Evolutionary conservation across 2,888 invertebrate genomes (phyloP).

Genomic region (Drosophila tanythrix): DNA sequence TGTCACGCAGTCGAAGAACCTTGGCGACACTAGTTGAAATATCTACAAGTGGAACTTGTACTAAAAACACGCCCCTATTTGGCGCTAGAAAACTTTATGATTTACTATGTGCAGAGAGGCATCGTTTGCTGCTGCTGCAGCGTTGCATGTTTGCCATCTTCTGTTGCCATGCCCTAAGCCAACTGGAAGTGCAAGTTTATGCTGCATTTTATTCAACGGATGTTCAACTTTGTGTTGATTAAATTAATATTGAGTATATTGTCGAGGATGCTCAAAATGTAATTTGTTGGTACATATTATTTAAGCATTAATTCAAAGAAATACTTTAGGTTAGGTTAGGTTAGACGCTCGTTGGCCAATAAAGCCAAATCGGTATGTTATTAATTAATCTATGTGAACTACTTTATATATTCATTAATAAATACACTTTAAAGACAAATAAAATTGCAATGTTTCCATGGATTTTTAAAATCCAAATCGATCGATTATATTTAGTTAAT

Average conservation of each 20-base stretch:
- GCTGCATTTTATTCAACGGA: slow-evolving; percentile 50
- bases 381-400: not conserved
- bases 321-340: not conserved
- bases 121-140: slow-evolving; percentile 28
- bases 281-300: not conserved
- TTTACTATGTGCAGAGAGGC: slow-evolving; percentile 54
- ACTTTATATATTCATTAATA: not conserved
- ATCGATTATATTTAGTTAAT: not conserved
- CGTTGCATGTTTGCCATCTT: slow-evolving; percentile 34
- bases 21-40: slow-evolving; percentile 52
- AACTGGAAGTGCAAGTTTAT: slow-evolving; percentile 66
- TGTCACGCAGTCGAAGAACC: slow-evolving; percentile 32
- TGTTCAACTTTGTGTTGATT: slow-evolving; percentile 41
- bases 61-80: slow-evolving; percentile 59
- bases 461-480: not conserved
- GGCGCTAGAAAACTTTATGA: slow-evolving; percentile 76
- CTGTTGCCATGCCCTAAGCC: slow-evolving; percentile 54
- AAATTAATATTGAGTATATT: slow-evolving; percentile 8
- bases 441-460: not conserved
- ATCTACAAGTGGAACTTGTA: slow-evolving; percentile 66
- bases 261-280: not conserved
- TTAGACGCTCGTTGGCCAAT: not conserved
- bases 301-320: not conserved
- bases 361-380: not conserved
- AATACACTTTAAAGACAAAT: not conserved